Evolutionary conservation across 2,797 vertebrate genomes (phyloP).

Genomic region (Psittacula echo): DNA sequence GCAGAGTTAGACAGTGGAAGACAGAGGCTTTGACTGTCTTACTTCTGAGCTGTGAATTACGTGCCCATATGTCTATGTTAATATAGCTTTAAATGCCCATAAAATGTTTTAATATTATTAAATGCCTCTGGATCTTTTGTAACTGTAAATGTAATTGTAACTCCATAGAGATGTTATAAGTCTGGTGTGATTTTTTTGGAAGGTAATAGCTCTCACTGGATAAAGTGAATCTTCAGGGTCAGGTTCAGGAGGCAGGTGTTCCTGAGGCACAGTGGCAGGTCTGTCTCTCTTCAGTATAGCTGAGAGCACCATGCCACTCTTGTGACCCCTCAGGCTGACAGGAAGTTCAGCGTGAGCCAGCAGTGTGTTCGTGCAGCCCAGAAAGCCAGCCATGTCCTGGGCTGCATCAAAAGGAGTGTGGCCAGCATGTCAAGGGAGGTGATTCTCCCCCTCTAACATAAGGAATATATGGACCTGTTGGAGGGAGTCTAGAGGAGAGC

Average conservation of each 20-base stretch:
- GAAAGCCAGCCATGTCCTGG: background rate
- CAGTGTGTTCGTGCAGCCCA: background rate
- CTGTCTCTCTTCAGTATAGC: background rate
- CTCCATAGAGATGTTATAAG: background rate
- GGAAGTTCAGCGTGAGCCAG: background rate
- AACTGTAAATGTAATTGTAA: background rate
- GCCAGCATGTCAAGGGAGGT: background rate
- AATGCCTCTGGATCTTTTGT: background rate
- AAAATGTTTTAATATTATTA: background rate
- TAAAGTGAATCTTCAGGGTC: background rate
- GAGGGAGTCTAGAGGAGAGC: background rate
- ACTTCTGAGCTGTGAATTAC: background rate
- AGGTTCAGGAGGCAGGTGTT: background rate
- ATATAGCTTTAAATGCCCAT: background rate
- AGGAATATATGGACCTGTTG: background rate
- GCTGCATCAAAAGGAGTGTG: background rate
- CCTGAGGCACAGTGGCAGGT: background rate
- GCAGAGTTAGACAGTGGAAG: background rate
- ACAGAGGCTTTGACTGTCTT: background rate
- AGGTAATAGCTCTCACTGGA: background rate
- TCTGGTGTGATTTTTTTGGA: background rate
- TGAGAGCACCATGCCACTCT: accelerated
- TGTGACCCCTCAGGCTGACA: background rate
- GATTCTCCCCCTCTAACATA: background rate
- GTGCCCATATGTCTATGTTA: too few species aligned